phyloP scores from a whole-genome alignment of 2,888 invertebrate genomes.

The Eugnorisma glareosa region DNA sequence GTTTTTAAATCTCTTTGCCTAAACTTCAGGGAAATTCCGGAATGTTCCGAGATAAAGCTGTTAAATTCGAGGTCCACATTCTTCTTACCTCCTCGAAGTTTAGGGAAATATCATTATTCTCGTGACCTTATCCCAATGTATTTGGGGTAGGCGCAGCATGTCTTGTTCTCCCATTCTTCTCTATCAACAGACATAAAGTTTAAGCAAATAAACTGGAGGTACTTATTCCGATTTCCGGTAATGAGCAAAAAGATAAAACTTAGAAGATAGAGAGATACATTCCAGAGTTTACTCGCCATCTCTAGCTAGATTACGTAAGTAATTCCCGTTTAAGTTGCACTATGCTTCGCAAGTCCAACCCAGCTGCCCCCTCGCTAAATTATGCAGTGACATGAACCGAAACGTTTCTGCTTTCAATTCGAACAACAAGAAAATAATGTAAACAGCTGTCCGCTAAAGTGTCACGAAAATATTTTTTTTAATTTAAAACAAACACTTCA shows the following conservation, averaged over 20 bases:
- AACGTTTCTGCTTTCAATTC: conserved; percentile 4
- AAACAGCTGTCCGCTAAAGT: conserved; percentile 10
- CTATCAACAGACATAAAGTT: background rate
- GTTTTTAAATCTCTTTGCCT: no score
- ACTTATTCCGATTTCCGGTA: background rate
- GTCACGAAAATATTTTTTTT: conserved; percentile 32
- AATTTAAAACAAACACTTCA: conserved; percentile 13
- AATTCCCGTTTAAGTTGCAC: background rate
- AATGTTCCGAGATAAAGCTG: background rate
- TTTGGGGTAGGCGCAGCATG: no score
- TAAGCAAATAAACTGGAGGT: background rate
- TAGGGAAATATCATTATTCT: background rate
- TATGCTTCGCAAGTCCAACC: background rate
- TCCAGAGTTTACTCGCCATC: background rate
- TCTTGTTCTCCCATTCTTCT: background rate
- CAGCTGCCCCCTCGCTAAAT: background rate
- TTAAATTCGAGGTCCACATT: background rate
- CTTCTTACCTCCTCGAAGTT: background rate
- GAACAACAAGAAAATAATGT: conserved; percentile 15
- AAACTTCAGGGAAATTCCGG: no score
- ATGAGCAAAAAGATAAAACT: background rate
- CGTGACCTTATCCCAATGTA: no score
- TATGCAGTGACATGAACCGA: conserved; percentile 31
- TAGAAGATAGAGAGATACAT: background rate
- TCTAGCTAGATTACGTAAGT: background rate